Evolutionary conservation across 2,113 vertebrate genomes (phyloP).

Genomic region (Morphnarchus princeps): DNA sequence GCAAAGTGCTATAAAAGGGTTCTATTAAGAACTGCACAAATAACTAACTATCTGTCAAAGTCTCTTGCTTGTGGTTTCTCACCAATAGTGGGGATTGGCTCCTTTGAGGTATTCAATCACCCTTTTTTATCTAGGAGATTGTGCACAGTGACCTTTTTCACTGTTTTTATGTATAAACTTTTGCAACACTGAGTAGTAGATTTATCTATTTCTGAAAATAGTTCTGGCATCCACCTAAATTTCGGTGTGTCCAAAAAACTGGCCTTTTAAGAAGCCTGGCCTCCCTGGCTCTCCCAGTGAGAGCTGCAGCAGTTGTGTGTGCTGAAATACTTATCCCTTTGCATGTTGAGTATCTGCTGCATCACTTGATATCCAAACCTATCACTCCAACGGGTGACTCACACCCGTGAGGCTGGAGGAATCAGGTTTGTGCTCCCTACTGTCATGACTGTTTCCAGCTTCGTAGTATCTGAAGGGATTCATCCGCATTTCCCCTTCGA

Average conservation of each 20-base stretch:
- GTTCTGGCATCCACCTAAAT: not conserved
- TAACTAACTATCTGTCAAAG: not conserved
- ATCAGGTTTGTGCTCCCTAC: not conserved
- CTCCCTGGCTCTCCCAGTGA: not conserved
- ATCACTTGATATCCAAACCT: not conserved
- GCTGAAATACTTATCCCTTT: not conserved
- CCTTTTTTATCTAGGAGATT: not conserved
- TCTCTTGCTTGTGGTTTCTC: not conserved
- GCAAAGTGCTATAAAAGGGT: not conserved
- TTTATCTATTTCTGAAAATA: not conserved
- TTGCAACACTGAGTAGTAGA: not conserved
- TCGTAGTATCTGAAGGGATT: not conserved
- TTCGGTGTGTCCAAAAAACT: not conserved
- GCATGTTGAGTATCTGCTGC: not conserved
- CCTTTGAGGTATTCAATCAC: not conserved
- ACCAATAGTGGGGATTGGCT: not conserved
- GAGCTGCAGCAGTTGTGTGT: not conserved
- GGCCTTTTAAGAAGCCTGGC: not conserved
- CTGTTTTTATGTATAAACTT: not conserved
- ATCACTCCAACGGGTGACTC: not conserved
- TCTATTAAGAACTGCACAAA: not conserved
- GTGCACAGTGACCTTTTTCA: not conserved
- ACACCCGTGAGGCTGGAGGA: not conserved
- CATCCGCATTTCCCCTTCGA: rapidly evolving
- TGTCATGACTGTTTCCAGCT: not conserved